Conservation (phyloP, 2,797 vertebrate genomes). For the Perdix hodgsoniae region DNA sequence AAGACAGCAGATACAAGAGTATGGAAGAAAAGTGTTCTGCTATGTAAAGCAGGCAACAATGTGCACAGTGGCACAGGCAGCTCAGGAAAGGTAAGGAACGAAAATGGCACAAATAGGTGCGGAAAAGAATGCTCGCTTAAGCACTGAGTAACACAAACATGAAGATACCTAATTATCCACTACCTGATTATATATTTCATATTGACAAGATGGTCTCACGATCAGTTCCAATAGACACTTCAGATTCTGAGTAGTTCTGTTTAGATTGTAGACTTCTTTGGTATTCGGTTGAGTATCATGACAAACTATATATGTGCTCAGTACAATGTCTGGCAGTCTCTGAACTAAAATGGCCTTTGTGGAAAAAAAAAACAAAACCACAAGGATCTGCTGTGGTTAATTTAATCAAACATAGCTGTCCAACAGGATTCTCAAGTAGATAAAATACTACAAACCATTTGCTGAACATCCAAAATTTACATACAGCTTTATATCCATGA, state of each 20-base stretch:
- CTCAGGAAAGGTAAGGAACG: background rate
- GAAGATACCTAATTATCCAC: background rate
- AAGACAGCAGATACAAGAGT: background rate
- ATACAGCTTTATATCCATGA: background rate
- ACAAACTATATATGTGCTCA: background rate
- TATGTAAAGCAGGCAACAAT: background rate
- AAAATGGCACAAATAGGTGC: background rate
- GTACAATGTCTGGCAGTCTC: background rate
- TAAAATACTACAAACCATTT: background rate
- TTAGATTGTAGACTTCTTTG: background rate
- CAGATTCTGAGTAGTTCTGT: background rate
- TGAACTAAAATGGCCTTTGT: background rate
- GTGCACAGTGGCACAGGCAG: background rate
- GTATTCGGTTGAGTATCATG: background rate
- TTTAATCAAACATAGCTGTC: slow-evolving; percentile 11
- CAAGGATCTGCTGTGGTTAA: background rate
- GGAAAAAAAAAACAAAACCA: background rate
- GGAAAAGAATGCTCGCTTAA: background rate
- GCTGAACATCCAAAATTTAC: background rate
- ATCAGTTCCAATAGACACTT: background rate
- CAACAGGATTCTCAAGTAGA: background rate
- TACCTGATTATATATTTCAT: slow-evolving; percentile 24
- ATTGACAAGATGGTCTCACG: background rate
- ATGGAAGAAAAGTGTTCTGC: background rate
- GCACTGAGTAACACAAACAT: background rate